Evolutionary conservation across 2,888 invertebrate species (phyloP), one percentile per base, ranked within the genome.

Genomic region (Ochropacha duplaris): DNA sequence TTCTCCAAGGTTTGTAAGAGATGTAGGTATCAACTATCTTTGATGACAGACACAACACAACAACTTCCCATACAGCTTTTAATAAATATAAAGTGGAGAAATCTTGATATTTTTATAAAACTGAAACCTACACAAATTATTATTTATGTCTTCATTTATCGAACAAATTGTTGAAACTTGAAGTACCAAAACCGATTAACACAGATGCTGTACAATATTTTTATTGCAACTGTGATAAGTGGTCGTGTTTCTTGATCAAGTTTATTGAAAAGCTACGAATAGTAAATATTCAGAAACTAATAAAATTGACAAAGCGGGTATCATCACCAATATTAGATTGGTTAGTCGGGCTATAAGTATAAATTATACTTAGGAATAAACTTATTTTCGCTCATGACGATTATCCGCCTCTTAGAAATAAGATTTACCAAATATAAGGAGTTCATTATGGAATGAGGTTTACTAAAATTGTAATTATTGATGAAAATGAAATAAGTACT

Each of bases 361-460:
- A 28, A 16, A 52, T 44, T 31, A 52, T 31, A 52, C 24, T 52
- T 31, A 52, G 31, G 34, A 12, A 26, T 31, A 52, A 51, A 2
- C 28, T 31, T 77, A 76, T 72, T 81, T 80, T 81, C 81, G 87
- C 87, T 87, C 87, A 87, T 79, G 83, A 86, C 79, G 79, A 83
- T 79, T 83, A 83, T 88, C 88, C 88, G 88, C 88, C 88, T 88
- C 85, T 81, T 88, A 88, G 87, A 74, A 74, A 76, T 86, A 87
- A 88, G 86, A 81, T 75, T 81, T 80, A 83, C 73, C 72, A 75
- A 78, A 76, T 74, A 68, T 78, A 75, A 78, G 73, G 68, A 76
- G 72, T 74, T 75, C 69, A 31, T 52, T 52, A 31, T 52, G 52
- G 52, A 28, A 52, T 52, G 19, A 31, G 52, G 31, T 52, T n/a